A percentile compares a stretch with the other conserved stretches of the same genome.
phyloP scores from a whole-genome alignment of 2,113 vertebrate genomes.

The Callospermophilus lateralis region DNA sequence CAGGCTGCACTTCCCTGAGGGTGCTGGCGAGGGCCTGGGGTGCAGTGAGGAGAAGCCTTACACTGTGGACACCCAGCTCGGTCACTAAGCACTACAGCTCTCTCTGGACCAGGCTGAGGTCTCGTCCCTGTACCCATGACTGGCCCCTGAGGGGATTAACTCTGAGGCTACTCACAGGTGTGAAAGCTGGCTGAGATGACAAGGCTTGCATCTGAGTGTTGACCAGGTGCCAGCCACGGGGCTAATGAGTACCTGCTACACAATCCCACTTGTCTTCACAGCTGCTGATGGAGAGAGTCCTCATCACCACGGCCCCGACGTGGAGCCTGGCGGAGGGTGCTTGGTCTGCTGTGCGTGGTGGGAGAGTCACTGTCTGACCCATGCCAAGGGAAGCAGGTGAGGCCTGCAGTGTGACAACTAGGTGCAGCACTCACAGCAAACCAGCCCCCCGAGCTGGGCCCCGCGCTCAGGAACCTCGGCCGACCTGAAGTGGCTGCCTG shows the following conservation, averaged over 20 bases:
- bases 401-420: neutral
- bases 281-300: fast-evolving
- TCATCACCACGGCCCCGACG: neutral
- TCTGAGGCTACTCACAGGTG: neutral
- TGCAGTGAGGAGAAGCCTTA: fast-evolving
- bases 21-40: neutral
- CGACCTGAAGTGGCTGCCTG: neutral
- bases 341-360: fast-evolving
- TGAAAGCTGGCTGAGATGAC: fast-evolving
- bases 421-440: fast-evolving
- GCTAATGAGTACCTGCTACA: fast-evolving
- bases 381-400: neutral
- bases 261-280: fast-evolving
- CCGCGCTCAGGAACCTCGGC: too few species aligned
- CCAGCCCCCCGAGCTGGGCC: fast-evolving
- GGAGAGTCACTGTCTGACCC: fast-evolving
- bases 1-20: neutral
- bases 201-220: neutral
- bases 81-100: neutral
- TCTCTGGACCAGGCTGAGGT: neutral
- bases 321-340: neutral
- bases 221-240: fast-evolving
- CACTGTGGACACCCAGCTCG: fast-evolving
- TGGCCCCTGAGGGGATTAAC: neutral
- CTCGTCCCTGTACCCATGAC: neutral